These are phyloP conservation scores for Minunthozetes semirufus DNA, from an alignment of 2,888 invertebrate genomes.

Conservation along the genomic window DNA sequence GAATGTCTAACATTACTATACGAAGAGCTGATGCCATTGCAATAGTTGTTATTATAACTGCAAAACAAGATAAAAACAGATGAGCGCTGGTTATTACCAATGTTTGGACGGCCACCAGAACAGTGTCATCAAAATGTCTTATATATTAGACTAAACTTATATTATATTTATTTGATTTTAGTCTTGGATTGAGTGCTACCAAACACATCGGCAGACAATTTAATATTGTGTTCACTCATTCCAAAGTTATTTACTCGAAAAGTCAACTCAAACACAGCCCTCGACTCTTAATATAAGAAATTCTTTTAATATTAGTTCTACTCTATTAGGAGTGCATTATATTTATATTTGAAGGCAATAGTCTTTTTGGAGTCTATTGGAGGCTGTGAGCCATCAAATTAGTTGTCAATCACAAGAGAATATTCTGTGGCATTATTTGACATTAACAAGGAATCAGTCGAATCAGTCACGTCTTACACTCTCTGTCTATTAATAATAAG, in stretches of 20 bases:
- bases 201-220: neutral
- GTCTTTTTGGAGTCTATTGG: neutral
- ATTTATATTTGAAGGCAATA: constrained; percentile 1
- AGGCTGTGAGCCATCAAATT: neutral
- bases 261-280: neutral
- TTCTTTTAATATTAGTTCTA: neutral
- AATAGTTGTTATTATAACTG: constrained; percentile 11
- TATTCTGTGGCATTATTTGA: constrained; percentile 15
- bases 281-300: neutral
- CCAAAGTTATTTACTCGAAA: neutral
- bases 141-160: neutral
- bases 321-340: neutral
- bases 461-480: constrained; percentile 1
- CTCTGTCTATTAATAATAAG: neutral
- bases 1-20: constrained; percentile 42
- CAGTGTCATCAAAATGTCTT: neutral
- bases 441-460: neutral
- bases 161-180: constrained; percentile 11
- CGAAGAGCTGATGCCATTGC: constrained; percentile 33
- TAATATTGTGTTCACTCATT: neutral
- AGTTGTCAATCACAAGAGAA: constrained; percentile 18
- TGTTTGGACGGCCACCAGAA: neutral
- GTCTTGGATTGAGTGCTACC: constrained; percentile 7
- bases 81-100: neutral
- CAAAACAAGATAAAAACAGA: neutral